These are phyloP conservation scores for Paramisgurnus dabryanus DNA, from an alignment of 2,113 vertebrate species.

Conservation along the genomic window DNA sequence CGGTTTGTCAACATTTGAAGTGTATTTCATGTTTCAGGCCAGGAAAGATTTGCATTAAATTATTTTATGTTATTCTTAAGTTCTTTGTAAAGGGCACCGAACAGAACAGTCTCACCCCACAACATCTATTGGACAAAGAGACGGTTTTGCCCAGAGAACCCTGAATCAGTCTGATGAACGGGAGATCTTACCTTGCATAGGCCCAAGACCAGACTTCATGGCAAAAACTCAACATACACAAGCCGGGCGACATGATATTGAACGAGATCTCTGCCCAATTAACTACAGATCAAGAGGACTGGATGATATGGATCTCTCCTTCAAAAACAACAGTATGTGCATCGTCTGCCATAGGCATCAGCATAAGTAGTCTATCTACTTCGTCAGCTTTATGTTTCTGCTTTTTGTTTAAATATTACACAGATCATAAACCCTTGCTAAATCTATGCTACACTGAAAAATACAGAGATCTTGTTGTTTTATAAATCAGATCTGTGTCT, in stretches of 20 bases:
- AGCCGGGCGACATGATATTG: conserved; percentile 45
- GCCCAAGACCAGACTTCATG: conserved; percentile 33
- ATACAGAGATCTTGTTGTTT: no score
- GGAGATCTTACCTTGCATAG: conserved; percentile 67
- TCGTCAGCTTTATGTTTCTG: neutral
- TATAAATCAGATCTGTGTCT: neutral
- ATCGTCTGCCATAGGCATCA: neutral
- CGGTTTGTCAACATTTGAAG: neutral
- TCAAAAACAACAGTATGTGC: conserved; percentile 70
- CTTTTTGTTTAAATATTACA: no score
- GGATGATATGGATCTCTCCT: conserved; percentile 62
- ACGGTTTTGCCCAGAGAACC: conserved; percentile 59
- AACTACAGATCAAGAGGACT: conserved; percentile 74
- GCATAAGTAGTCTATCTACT: neutral
- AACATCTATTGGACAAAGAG: conserved; percentile 50
- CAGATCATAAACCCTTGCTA: no score
- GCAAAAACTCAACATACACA: conserved; percentile 29
- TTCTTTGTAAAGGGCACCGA: conserved; percentile 31
- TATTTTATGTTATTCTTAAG: conserved; percentile 14
- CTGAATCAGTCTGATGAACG: conserved; percentile 69
- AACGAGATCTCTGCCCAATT: conserved; percentile 64
- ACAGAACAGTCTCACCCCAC: conserved; percentile 1
- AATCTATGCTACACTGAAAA: no score
- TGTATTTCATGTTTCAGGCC: neutral
- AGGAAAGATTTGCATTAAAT: neutral